Conservation (phyloP, 2,888 invertebrate species). For the Aradus depressus region DNA sequence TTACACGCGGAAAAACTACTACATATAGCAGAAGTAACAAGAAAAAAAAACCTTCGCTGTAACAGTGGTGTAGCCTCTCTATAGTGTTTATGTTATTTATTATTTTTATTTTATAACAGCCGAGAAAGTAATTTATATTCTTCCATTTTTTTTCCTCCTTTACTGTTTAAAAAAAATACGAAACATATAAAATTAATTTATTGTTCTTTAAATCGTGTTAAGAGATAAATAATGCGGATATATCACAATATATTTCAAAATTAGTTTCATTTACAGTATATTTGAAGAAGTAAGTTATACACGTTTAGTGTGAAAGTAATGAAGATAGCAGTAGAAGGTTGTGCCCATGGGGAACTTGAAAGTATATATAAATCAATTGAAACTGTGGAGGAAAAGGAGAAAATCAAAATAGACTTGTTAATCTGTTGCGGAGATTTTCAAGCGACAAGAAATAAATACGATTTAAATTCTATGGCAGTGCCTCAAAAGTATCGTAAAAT, state of each 20-base stretch:
- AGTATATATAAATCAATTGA: slow-evolving; percentile 80
- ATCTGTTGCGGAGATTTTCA: slow-evolving; percentile 99
- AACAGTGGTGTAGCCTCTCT: no score
- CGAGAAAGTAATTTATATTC: no score
- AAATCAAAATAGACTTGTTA: slow-evolving; percentile 75
- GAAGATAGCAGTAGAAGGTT: slow-evolving; percentile 93
- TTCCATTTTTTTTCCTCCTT: no score
- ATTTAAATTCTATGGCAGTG: slow-evolving; percentile 90
- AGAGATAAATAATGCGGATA: background rate
- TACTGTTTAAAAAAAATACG: no score
- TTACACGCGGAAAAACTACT: no score
- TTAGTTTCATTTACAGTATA: background rate
- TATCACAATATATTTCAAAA: background rate
- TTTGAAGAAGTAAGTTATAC: background rate
- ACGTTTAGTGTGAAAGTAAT: slow-evolving; percentile 42
- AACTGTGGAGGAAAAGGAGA: slow-evolving; percentile 58
- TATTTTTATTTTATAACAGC: no score
- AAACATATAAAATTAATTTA: no score
- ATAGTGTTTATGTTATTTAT: no score
- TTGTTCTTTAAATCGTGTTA: background rate
- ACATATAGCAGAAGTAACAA: no score
- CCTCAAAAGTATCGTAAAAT: slow-evolving; percentile 81
- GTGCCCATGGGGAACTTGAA: slow-evolving; percentile 96
- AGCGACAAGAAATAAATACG: slow-evolving; percentile 77
- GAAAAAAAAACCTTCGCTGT: no score